Base-by-base conservation (phyloP, 2,797 vertebrate species). In the Eulemur albifrons region DNA sequence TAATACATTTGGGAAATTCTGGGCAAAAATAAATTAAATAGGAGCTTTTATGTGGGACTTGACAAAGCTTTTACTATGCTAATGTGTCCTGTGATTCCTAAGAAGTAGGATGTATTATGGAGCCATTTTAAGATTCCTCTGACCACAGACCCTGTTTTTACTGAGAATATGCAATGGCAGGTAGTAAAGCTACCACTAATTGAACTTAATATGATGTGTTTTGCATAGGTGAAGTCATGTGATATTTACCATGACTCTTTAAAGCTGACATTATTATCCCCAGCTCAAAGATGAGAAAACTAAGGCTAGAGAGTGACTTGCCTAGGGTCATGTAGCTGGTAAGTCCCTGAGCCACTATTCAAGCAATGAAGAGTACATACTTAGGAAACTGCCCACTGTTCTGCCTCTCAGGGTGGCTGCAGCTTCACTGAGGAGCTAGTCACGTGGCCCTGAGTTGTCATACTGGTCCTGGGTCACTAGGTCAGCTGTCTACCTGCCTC, bases 201-300 rank as follows among this genome's bases (percentile, higher is more conserved):
- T 63, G 35, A 84, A 57, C 40, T 72, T 76, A 40, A 30, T 38
- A 43, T 32, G 17, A 4, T 4, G 8, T 94, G 30, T 77, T 94
- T 96, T 85, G 32, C 3, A 1, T 52, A 73, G 59, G 20, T 59
- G 9, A 91, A 81, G 27, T 76, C 43, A 40, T 6, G 1, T 38
- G 52, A 38, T 70, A 59, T 70, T 65, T 82, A 57, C 59, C 5
- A 17, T 8, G 20, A 30, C n/a, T 79, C 52, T 54, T 88, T 76
- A 63, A 85, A 30, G 48, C 18, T 77, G 48, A n/a, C 40, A 30
- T 87, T 69, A 40, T 50, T 48, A 45, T 73, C 50, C 52, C 40
- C 20, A 67, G 54, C 75, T 93, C 40, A 63, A 90, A 94, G 35
- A 30, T 67, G 43, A 96, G 85, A 86, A 88, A 85, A 65, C n/a